Percentiles rank a stretch among this genome's conserved stretches.
Evolutionary conservation across 2,888 invertebrate species (phyloP).

Genomic region (Tolmerus cingulatus): DNA sequence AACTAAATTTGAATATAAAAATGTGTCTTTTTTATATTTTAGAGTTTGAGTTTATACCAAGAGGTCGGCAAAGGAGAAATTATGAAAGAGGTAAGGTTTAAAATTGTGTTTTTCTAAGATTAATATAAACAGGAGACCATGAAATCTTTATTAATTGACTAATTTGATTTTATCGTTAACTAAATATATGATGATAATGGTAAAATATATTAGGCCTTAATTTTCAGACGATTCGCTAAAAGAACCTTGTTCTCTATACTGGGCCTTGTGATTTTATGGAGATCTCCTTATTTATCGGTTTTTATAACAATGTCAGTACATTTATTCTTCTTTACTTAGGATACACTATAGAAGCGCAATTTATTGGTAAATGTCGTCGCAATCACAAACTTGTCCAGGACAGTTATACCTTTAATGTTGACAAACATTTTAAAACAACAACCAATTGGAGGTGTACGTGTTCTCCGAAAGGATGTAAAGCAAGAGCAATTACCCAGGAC

Average conservation of each 20-base stretch:
- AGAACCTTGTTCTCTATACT: too few relatives aligned
- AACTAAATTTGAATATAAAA: background rate
- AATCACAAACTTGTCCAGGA: background rate
- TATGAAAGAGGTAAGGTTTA: background rate
- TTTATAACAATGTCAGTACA: background rate
- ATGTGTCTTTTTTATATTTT: background rate
- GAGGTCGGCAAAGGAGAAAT: background rate
- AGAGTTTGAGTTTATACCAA: background rate
- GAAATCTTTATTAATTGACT: background rate
- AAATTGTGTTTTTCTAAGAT: background rate
- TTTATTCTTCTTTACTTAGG: background rate
- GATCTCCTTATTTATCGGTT: background rate
- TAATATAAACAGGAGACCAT: background rate
- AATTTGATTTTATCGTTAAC: background rate
- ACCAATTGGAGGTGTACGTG: background rate
- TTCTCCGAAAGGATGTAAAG: background rate
- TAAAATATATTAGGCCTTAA: background rate
- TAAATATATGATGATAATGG: background rate
- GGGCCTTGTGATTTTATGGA: background rate
- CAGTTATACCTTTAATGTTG: background rate
- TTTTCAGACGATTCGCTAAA: background rate
- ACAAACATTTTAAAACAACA: background rate
- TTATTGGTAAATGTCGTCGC: background rate
- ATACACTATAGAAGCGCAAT: background rate
- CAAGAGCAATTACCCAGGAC: background rate